Evolutionary conservation across 2,888 invertebrate species (phyloP).

Genomic region (Chorisops tibialis): DNA sequence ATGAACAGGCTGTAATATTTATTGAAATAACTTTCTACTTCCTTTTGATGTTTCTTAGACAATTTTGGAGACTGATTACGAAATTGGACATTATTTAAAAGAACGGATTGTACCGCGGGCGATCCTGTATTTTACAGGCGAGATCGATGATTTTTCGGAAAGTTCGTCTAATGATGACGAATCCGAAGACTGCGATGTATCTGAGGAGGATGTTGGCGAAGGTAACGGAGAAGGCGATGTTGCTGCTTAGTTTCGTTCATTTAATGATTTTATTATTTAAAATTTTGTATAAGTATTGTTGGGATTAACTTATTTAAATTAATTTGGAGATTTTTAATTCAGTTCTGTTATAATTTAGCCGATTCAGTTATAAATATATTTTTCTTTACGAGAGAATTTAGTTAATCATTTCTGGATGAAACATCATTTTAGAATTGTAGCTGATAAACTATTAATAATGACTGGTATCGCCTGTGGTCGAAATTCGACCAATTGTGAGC

Average conservation of each 20-base stretch:
- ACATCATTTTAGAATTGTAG: no score
- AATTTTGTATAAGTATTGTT: background rate
- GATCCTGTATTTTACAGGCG: constrained; percentile 92
- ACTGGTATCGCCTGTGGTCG: no score
- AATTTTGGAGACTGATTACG: constrained; percentile 74
- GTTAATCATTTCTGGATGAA: no score
- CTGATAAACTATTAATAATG: no score
- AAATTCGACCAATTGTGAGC: no score
- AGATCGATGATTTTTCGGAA: constrained; percentile 58
- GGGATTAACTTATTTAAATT: background rate
- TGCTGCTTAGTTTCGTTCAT: background rate
- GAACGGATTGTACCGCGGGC: constrained; percentile 94
- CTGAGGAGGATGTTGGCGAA: constrained; percentile 59
- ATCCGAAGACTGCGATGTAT: constrained; percentile 55
- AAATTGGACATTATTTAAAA: constrained; percentile 95
- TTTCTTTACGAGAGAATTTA: no score
- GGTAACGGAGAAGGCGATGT: constrained; percentile 36
- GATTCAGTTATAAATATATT: no score
- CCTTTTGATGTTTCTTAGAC: constrained; percentile 12
- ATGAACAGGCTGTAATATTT: no score
- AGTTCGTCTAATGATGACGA: constrained; percentile 16
- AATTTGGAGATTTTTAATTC: no score
- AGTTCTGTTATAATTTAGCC: no score
- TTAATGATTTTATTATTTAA: background rate
- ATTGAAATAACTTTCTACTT: background rate